Conservation (phyloP, 2,888 invertebrate species). For the Autographa pulchrina region DNA sequence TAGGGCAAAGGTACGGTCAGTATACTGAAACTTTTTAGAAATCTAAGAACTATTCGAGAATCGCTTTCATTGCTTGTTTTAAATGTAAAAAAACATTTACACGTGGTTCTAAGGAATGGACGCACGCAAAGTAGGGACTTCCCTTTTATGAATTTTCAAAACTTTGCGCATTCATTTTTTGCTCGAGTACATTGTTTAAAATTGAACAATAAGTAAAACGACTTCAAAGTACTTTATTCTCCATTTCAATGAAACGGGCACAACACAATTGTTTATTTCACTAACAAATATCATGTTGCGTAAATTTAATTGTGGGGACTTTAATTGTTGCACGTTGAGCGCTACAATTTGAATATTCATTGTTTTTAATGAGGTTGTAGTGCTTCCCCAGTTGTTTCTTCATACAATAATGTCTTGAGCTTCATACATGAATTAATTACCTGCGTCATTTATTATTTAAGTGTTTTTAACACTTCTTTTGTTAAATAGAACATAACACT, state of each 20-base stretch:
- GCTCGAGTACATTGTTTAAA: background rate
- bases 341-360: slow-evolving; percentile 66
- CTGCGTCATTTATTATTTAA: background rate
- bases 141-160: background rate
- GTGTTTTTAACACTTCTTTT: background rate
- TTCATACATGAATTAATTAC: slow-evolving; percentile 62
- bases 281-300: slow-evolving; percentile 28
- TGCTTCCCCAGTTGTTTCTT: slow-evolving; percentile 56
- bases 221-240: slow-evolving; percentile 26
- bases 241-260: slow-evolving; percentile 28
- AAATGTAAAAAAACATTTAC: slow-evolving; percentile 21
- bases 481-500: too few relatives aligned
- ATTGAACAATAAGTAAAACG: slow-evolving; percentile 18
- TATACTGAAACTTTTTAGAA: too few relatives aligned
- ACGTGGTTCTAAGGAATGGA: slow-evolving; percentile 3
- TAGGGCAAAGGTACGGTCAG: too few relatives aligned
- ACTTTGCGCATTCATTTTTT: background rate
- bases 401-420: slow-evolving; percentile 58
- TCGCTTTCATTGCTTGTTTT: slow-evolving; percentile 1
- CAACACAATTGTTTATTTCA: slow-evolving; percentile 40
- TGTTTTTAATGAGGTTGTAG: slow-evolving; percentile 54
- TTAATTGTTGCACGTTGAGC: slow-evolving; percentile 57
- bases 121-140: background rate
- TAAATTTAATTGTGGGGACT: slow-evolving; percentile 48
- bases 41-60: background rate